Percentiles rank a stretch among this genome's conserved stretches.
phyloP scores from a whole-genome alignment of 2,888 invertebrate species.

The Dinocampus coccinellae region DNA sequence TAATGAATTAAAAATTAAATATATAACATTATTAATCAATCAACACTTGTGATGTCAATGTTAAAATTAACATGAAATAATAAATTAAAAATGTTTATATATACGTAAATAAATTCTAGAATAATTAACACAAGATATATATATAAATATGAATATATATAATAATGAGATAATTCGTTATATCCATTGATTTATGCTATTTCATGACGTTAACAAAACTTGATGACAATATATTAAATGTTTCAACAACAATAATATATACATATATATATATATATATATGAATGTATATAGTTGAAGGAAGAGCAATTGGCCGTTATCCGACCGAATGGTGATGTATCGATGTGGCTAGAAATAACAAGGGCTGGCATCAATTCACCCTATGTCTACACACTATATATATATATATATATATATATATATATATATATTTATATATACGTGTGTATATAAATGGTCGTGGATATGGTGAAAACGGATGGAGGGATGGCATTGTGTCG shows the following conservation, averaged over 20 bases:
- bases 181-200: not conserved
- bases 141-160: not conserved
- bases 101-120: not conserved
- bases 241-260: not conserved
- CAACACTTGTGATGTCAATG: conserved; percentile 3
- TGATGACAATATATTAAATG: conserved; percentile 10
- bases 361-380: conserved; percentile 26
- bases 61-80: not conserved
- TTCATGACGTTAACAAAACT: not conserved
- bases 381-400: not conserved
- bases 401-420: not conserved
- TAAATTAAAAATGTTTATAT: not conserved
- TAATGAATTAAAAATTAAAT: not conserved
- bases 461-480: conserved; percentile 22
- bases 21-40: conserved; percentile 17
- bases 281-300: not conserved
- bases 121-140: not conserved
- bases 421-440: not conserved
- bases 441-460: conserved; percentile 23
- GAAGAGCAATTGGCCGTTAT: conserved; percentile 43
- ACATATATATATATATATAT: not conserved
- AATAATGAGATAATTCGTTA: conserved; percentile 1
- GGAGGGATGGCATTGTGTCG: conserved; percentile 40
- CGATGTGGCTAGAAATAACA: conserved; percentile 50
- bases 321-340: conserved; percentile 47